These are phyloP conservation scores for Aspidapion aeneum DNA, from an alignment of 2,888 invertebrate species.

Conservation along the genomic window DNA sequence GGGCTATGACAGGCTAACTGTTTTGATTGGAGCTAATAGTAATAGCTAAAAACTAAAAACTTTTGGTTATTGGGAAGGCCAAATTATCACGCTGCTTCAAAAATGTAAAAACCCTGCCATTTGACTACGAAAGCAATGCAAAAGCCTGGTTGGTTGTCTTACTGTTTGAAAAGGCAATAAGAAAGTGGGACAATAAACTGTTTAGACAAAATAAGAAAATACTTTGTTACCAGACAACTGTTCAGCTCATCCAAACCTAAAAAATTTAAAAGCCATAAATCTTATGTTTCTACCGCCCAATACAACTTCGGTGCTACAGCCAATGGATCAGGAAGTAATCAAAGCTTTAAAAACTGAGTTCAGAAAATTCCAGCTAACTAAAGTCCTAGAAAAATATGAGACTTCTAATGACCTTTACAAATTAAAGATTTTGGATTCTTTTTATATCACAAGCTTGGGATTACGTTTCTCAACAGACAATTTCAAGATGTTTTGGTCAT, in stretches of 20 bases:
- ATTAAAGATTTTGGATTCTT: background rate
- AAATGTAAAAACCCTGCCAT: slow-evolving; percentile 1
- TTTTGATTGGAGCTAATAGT: too few species aligned
- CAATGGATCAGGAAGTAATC: background rate
- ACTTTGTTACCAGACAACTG: too few species aligned
- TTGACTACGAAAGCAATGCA: background rate
- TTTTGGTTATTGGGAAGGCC: too few species aligned
- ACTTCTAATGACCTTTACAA: background rate
- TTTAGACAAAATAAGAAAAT: too few species aligned
- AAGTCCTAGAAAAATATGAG: background rate
- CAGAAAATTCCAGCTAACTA: background rate
- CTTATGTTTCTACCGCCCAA: background rate
- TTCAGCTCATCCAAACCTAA: too few species aligned
- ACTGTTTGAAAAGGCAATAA: too few species aligned
- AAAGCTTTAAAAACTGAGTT: background rate
- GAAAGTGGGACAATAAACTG: too few species aligned
- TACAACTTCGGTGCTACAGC: background rate
- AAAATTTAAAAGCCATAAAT: too few species aligned
- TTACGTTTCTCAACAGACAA: background rate
- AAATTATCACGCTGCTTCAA: slow-evolving; percentile 3
- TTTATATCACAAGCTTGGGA: background rate
- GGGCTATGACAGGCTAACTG: too few species aligned
- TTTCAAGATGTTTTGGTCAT: background rate
- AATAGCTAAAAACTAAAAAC: too few species aligned
- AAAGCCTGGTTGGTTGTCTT: too few species aligned